Base-by-base conservation (phyloP, 2,797 vertebrate genomes). In the Hapalemur alaotrensis region DNA sequence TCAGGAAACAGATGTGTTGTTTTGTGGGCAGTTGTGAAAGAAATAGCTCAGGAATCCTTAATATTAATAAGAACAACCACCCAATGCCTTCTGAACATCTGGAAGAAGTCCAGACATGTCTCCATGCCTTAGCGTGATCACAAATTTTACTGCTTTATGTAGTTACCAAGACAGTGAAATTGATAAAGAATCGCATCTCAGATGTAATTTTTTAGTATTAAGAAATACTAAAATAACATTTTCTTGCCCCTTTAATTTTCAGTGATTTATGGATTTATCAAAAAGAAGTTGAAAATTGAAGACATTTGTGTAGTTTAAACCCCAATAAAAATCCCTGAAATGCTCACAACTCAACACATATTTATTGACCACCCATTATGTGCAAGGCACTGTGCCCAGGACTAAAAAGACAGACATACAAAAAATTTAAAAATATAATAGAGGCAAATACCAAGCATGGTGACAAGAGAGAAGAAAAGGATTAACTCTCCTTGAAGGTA, bases 281-380 rank as follows among this genome's bases (percentile, higher is more conserved):
- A 75, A 92, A 93, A 89, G 43, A 91, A 65, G 8, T 38, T 67
- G 13, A 97, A 93, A 76, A 78, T 2, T 52, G 12, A 89, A 57
- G n/a, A 61, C 65, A 41, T 18, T 96, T 61, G 50, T 5, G 11
- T 57, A 65, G 10, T 72, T 76, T 35, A 70, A n/a, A 50, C 13
- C 13, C 69, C 81, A 87, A 18, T 75, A 73, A 84, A 83, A 72
- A 72, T 89, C 32, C 35, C 48, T 83, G 14, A 94, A 80, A 70
- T 57, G 38, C 25, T 92, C n/a, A 69, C 12, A 91, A 69, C 6
- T 78, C 63, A 70, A 57, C 28, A 50, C 10, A 11, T 76, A 75
- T 25, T 61, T 59, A 76, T 23, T 80, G 70, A 52, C 12, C 14
- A 38, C 7, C 23, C 15, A 72, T 69, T 70, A 65, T 38, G 2